A percentile compares a stretch with the other conserved stretches of the same genome.
Conservation (phyloP, 2,113 vertebrate species). For the Dipodomys spectabilis region DNA sequence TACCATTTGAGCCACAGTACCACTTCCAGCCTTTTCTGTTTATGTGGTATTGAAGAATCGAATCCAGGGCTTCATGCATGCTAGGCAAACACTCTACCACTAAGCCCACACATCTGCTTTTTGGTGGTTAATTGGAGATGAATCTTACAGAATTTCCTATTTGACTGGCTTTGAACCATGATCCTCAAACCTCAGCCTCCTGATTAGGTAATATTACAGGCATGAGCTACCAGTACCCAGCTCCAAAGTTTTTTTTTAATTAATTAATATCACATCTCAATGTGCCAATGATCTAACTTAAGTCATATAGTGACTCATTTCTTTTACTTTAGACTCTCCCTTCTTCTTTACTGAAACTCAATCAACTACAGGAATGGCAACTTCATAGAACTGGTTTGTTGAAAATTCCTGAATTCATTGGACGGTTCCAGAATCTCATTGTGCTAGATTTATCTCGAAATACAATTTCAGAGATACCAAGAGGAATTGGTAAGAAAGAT, state of each 20-base stretch:
- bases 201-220: too few species aligned
- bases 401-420: constrained; percentile 93
- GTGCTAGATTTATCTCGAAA: constrained; percentile 96
- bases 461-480: constrained; percentile 90
- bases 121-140: too few species aligned
- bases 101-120: too few species aligned
- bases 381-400: constrained; percentile 93
- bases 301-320: not conserved
- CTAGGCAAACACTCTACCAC: too few species aligned
- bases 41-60: too few species aligned
- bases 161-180: too few species aligned
- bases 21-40: too few species aligned
- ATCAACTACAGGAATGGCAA: constrained; percentile 96
- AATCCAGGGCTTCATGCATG: too few species aligned
- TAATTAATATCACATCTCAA: not conserved
- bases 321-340: constrained; percentile 89
- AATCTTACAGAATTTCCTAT: too few species aligned
- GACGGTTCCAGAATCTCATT: constrained; percentile 92
- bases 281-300: not conserved
- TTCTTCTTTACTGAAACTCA: constrained; percentile 91
- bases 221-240: too few species aligned
- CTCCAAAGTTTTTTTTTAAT: not conserved
- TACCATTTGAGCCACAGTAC: too few species aligned
- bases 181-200: too few species aligned
- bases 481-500: constrained; percentile 92